Evolutionary conservation across 2,888 invertebrate species (phyloP), one percentile per base, ranked within the genome.

Genomic region (Parascotia fuliginaria): DNA sequence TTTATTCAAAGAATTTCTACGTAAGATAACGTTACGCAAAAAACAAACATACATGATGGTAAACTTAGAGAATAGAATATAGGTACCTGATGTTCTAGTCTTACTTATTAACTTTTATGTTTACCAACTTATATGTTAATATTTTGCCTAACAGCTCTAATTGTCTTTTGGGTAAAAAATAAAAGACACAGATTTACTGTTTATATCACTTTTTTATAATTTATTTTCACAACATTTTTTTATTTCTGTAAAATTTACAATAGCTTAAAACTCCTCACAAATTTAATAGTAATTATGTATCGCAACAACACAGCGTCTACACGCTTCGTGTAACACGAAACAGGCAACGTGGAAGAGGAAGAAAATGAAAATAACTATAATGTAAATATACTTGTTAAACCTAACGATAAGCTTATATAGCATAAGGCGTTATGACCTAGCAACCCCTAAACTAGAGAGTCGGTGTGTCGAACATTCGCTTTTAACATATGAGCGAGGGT

Each of bases 191-290:
- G 47, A 57, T 55, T 81, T 83, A 87, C 74, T 85, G 87, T 90
- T 90, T 92, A 87, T 88, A 90, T 92, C 89, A 90, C 89, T 87
- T 92, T 91, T 89, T 92, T 90, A 89, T 89, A 89, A 88, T 90
- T 91, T 89, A 89, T 90, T 91, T 91, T 89, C 90, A 90, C 90
- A 91, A 91, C 90, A 89, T 91, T 90, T 91, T 19, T 88, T 89
- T 91, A 91, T 72, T 92, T 92, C 89, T 92, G 92, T 91, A 92
- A 92, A 91, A 92, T 91, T 90, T 92, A 92, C 90, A 90, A 89
- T 92, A 91, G 88, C 90, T 90, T 92, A 90, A 89, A 89, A 89
- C 86, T 91, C 86, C 82, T 91, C 91, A 89, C 91, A 91, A 89
- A 90, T 88, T 87, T 86, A 85, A 71, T 73, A 70, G 61, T 82